phyloP scores from a whole-genome alignment of 2,113 vertebrate genomes.

The Macquaria ambigua region DNA sequence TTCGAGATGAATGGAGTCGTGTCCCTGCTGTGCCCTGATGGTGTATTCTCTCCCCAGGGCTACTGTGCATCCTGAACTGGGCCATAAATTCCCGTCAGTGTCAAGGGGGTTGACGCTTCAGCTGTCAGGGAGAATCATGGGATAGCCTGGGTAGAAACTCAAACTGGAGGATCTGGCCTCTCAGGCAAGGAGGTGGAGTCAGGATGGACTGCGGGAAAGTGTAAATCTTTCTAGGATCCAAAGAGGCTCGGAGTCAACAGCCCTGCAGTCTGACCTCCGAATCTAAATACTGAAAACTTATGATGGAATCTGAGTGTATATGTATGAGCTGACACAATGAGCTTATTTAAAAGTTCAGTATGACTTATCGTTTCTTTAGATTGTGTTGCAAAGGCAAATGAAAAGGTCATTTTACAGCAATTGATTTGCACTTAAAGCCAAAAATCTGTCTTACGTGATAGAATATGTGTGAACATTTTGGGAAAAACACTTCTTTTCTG shows the following conservation, averaged over 20 bases:
- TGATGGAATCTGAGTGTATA: background rate
- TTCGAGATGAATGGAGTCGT: constrained; percentile 23
- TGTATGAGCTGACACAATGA: background rate
- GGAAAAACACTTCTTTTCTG: background rate
- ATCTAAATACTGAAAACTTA: background rate
- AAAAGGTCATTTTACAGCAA: constrained; percentile 8
- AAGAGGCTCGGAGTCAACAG: constrained; percentile 22
- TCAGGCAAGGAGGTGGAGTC: constrained; percentile 33
- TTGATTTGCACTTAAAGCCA: background rate
- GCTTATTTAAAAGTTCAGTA: constrained; percentile 13
- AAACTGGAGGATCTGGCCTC: constrained; percentile 79
- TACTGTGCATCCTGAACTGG: constrained; percentile 86
- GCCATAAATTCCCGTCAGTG: constrained; percentile 85
- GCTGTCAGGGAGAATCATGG: constrained; percentile 92
- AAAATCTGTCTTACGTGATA: background rate
- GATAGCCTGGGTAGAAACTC: constrained; percentile 83
- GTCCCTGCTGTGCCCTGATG: constrained; percentile 44
- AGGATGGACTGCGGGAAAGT: constrained; percentile 20
- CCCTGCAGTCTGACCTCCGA: constrained; percentile 7
- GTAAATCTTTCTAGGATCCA: constrained; percentile 63
- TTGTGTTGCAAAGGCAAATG: constrained; percentile 11
- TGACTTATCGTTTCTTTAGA: background rate
- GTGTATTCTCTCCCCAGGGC: constrained; percentile 79
- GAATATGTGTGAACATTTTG: background rate
- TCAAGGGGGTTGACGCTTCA: constrained; percentile 91